Evolutionary conservation across 2,888 invertebrate genomes (phyloP), one percentile per base, ranked within the genome.

Genomic region (Diploptera punctata): DNA sequence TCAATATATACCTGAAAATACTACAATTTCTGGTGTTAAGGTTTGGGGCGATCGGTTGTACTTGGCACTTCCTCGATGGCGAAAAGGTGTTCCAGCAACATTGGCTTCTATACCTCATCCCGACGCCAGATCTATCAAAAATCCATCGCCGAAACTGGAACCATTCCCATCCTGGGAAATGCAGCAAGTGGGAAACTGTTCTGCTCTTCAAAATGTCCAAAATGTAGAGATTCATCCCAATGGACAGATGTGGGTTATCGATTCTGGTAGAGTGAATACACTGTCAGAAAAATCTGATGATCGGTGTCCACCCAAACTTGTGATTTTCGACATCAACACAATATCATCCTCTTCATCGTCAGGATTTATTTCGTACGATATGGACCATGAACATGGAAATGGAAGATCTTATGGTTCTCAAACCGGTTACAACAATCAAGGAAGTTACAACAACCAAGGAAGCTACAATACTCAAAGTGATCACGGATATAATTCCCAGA

Each of bases 21-120:
- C 91, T 0, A 89, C 93, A 3, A 89, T 92, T 44, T 93, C 94
- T 0, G 94, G 94, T 1, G 80, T 94, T 74, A 93, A 92, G 79
- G 84, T 93, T 33, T 88, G 88, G 1, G 87, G 88, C 82, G 90
- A 93, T 78, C 85, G 90, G 74, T 84, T 94, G 29, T 94, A 93
- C 80, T 74, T 95, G n/a, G 89, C 92, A 0, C 89, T 90, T 13
- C 94, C 94, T 0, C 85, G 94, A 71, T 82, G 94, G 31, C 86
- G 92, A 72, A 86, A 88, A 0, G 94, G 94, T 3, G 90, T 94
- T 0, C 90, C 94, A 0, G 91, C 93, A 0, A 92, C 94, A 0
- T 79, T 95, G 5, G 89, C 87, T 16, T 88, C 87, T 82, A 87
- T 94, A 7, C 88, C 93, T 0, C 85, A 91, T 62, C 44, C 47